Evolutionary conservation across 2,113 vertebrate species (phyloP), one percentile per base, ranked within the genome.

Genomic region (Pygoscelis antarcticus): DNA sequence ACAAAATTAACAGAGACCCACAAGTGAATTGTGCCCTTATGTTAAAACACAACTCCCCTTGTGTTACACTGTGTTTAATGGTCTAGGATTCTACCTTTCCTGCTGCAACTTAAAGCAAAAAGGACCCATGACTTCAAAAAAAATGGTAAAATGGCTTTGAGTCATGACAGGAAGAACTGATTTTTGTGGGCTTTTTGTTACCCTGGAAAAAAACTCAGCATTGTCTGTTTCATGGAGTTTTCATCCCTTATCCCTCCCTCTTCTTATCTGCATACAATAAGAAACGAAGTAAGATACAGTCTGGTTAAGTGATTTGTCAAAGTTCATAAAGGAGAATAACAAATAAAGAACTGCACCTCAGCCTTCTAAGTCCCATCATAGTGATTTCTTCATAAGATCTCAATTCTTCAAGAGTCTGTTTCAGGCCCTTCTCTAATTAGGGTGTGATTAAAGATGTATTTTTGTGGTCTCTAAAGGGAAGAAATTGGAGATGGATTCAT

Each of bases 361-460:
- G 18, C 57, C n/a, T 71, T 89, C 55, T 25, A 64, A 60, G 69
- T 76, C 69, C 47, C 57, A 49, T 47, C 65, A 79, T 91, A 87
- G 84, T 72, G 61, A 87, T 93, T 93, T 87, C 77, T 95, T 93
- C 21, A 3, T 65, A 61, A 93, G n/a, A 14, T 91, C 87, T 94
- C 77, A 72, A 12, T 91, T 82, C 82, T 96, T 93, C 74, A 79
- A 15, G 74, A 83, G 44, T 49, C 61, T 58, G 14, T 93, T 95
- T 79, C 61, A 52, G 70, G 30, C 70, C 42, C 58, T 89, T 74
- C 70, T 95, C 65, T 96, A 91, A 87, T 94, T 90, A 96, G 66
- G 54, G 34, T 57, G 61, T 78, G 74, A 91, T 95, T 93, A 95
- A 96, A 96, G 93, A 95, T 96, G 60, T 76, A 72, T 87, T 91